phyloP scores from a whole-genome alignment of 2,113 vertebrate species.

The Semnornis frantzii region DNA sequence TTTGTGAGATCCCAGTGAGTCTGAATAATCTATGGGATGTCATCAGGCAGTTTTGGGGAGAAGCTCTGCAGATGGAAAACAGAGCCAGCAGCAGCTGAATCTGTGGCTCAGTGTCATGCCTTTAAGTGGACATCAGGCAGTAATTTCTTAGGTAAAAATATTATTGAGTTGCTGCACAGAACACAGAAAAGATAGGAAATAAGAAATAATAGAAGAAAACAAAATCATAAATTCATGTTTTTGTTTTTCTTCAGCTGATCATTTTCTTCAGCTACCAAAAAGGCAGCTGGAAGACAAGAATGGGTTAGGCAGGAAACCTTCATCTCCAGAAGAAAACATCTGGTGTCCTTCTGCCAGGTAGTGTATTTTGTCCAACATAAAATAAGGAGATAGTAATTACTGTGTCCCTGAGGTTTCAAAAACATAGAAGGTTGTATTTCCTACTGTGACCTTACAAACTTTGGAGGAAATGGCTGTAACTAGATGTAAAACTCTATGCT shows the following conservation, averaged over 20 bases:
- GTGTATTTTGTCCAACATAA: not conserved
- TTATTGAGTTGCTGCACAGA: not conserved
- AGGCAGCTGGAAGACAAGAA: not conserved
- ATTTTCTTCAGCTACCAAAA: not conserved
- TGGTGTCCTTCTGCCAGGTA: not conserved
- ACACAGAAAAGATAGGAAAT: not conserved
- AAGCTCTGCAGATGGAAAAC: not conserved
- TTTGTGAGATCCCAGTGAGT: not conserved
- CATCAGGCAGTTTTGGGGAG: not conserved
- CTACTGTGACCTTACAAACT: not conserved
- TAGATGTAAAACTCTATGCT: not conserved
- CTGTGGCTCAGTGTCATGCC: not conserved
- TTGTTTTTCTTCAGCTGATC: not conserved
- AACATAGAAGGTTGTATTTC: not conserved
- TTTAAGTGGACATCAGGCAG: not conserved
- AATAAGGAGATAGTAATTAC: not conserved
- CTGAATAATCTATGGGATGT: not conserved
- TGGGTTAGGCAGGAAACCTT: not conserved
- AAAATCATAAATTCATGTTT: not conserved
- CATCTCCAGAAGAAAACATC: not conserved
- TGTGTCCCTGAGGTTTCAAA: not conserved
- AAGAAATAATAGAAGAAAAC: not conserved
- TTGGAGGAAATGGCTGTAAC: not conserved
- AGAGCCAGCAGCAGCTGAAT: not conserved
- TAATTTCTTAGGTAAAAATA: not conserved